Base-by-base conservation (phyloP, 2,113 vertebrate genomes). In the Nothocercus nigrocapillus region DNA sequence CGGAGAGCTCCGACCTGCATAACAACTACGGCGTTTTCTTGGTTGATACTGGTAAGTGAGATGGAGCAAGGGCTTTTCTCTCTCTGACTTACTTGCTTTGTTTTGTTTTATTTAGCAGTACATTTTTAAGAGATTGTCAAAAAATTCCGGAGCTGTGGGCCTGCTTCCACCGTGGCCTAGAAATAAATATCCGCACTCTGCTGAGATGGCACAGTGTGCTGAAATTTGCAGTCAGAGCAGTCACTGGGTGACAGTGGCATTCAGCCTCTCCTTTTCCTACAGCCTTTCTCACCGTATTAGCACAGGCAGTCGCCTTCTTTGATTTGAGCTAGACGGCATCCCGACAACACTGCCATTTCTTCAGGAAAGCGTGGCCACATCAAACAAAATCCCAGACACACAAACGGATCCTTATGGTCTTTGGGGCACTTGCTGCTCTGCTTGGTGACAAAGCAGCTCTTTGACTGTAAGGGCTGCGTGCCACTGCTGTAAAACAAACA, bases 1-100 rank as follows among this genome's bases (percentile, higher is more conserved):
- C 99, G 0, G 99, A 99, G 86, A 99, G 98, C 96, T 99, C 99
- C 0, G 99, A 99, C 96, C 98, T 99, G 59, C 99, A 99, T 91
- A 99, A 99, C 89, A 99, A 99, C 97, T 99, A 99, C 1, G 99
- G 99, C 0, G 99, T 99, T 74, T 99, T 99, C 95, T 97, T 99
- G 91, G 99, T 99, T 54, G 99, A 99, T 77, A 98, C 98, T 0
- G 99, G 99, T 99, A 94, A 98, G 98, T 91, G 25, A 90, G 61
- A 76, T 67, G 32, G 15, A 94, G 7, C 30, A 28, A 58, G 20
- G 61, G 62, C 51, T 59, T 94, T 51, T 59, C 20, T 61, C 17
- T 81, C 44, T 28, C 18, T 77, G 56, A 56, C 9, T 80, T 70
- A 59, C 47, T 86, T 85, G 45, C 61, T 86, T 83, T 90, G 51